These are phyloP conservation scores for Danio kyathit DNA, from an alignment of 2,797 vertebrate genomes.

Conservation along the genomic window DNA sequence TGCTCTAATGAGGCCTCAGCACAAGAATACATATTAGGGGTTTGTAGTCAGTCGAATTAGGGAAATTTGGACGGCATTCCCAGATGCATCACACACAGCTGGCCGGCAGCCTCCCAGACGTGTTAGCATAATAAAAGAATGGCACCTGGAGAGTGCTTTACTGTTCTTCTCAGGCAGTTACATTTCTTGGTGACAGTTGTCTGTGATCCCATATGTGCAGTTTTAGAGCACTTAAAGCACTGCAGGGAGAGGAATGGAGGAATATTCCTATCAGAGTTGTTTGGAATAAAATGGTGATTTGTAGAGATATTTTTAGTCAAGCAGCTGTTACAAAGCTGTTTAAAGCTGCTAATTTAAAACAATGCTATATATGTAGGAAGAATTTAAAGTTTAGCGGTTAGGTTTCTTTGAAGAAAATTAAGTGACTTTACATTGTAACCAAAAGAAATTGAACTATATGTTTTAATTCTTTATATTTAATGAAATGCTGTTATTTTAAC, in stretches of 20 bases:
- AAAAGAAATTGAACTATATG: background rate
- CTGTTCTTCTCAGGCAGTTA: slow-evolving; percentile 15
- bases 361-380: background rate
- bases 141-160: slow-evolving; percentile 26
- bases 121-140: slow-evolving; percentile 30
- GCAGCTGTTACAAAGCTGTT: slow-evolving; percentile 27
- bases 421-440: background rate
- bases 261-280: slow-evolving; percentile 27
- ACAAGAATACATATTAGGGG: slow-evolving; percentile 43
- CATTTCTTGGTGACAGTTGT: slow-evolving; percentile 25
- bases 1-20: slow-evolving; percentile 52
- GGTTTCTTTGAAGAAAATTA: too few relatives aligned
- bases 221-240: slow-evolving; percentile 24
- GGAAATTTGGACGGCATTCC: slow-evolving; percentile 19
- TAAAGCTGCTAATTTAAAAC: background rate
- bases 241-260: slow-evolving; percentile 16
- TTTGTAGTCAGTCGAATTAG: slow-evolving; percentile 27
- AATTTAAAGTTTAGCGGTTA: background rate
- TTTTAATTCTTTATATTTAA: background rate
- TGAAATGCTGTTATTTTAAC: background rate
- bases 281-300: slow-evolving; percentile 8
- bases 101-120: slow-evolving; percentile 26
- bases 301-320: slow-evolving; percentile 14
- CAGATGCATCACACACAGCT: slow-evolving; percentile 43
- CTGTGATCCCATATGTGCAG: slow-evolving; percentile 39